phyloP scores from a whole-genome alignment of 2,888 invertebrate genomes.

The Germaria angustata region DNA sequence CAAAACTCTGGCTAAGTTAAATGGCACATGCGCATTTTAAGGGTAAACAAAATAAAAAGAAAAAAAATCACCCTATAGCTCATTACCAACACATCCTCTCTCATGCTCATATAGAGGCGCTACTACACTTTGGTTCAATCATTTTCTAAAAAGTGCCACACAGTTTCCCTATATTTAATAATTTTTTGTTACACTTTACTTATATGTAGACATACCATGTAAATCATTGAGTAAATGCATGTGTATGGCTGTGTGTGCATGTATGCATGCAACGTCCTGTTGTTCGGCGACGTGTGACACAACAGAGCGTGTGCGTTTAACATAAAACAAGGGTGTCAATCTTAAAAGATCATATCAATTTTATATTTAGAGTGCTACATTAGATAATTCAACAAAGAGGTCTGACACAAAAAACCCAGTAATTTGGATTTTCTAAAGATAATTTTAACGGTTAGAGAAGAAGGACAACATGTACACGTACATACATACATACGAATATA shows the following conservation, averaged over 20 bases:
- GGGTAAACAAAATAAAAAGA: constrained; percentile 26
- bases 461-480: neutral
- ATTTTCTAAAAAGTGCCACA: constrained; percentile 13
- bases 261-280: neutral
- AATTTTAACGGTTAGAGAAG: neutral
- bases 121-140: neutral
- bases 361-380: constrained; percentile 55
- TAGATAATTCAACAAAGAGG: constrained; percentile 3
- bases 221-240: neutral
- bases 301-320: constrained; percentile 28
- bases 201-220: neutral
- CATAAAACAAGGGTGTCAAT: constrained; percentile 64
- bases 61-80: constrained; percentile 30
- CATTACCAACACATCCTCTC: neutral
- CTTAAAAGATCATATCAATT: constrained; percentile 62
- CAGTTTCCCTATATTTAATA: constrained; percentile 15
- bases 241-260: neutral
- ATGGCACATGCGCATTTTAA: constrained; percentile 58
- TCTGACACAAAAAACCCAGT: constrained; percentile 14
- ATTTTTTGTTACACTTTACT: neutral
- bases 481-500: neutral
- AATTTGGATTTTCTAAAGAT: constrained; percentile 25
- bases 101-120: neutral
- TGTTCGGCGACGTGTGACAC: constrained; percentile 15
- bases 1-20: constrained; percentile 36